Percentiles rank a stretch among this genome's conserved stretches.
Evolutionary conservation across 2,888 invertebrate species (phyloP).

Genomic region (Spialia ferax): DNA sequence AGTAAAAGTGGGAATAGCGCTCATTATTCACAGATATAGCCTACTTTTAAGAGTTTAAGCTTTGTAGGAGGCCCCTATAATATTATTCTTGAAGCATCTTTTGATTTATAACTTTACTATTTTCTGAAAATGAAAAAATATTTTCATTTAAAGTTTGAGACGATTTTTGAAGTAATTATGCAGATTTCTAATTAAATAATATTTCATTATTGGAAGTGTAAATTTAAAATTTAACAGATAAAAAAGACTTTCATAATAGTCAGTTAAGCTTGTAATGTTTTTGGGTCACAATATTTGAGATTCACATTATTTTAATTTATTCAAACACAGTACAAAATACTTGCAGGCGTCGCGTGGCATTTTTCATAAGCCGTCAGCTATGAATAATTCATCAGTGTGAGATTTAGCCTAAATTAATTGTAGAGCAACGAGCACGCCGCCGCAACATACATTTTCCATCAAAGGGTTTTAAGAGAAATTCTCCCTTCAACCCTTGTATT

Average conservation of each 20-base stretch:
- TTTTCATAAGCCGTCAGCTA: constrained; percentile 63
- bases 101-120: constrained; percentile 20
- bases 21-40: constrained; percentile 47
- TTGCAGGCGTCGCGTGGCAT: constrained; percentile 48
- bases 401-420: constrained; percentile 73
- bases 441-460: constrained; percentile 78
- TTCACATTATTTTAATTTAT: constrained; percentile 19
- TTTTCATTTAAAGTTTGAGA: background rate
- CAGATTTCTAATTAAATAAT: too few relatives aligned
- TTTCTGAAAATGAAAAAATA: background rate
- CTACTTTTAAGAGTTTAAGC: constrained; percentile 27
- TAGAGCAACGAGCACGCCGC: constrained; percentile 61
- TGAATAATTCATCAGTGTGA: constrained; percentile 54
- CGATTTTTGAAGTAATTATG: background rate
- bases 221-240: too few relatives aligned
- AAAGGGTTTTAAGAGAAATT: constrained; percentile 59
- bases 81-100: constrained; percentile 11
- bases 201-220: too few relatives aligned
- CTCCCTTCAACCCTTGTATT: constrained; percentile 32
- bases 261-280: background rate
- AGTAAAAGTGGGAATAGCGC: constrained; percentile 61
- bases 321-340: background rate
- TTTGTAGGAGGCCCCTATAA: constrained; percentile 14
- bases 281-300: background rate
- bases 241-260: too few relatives aligned